Base-by-base conservation (phyloP, 2,888 invertebrate genomes). In the Apodemia zela region DNA sequence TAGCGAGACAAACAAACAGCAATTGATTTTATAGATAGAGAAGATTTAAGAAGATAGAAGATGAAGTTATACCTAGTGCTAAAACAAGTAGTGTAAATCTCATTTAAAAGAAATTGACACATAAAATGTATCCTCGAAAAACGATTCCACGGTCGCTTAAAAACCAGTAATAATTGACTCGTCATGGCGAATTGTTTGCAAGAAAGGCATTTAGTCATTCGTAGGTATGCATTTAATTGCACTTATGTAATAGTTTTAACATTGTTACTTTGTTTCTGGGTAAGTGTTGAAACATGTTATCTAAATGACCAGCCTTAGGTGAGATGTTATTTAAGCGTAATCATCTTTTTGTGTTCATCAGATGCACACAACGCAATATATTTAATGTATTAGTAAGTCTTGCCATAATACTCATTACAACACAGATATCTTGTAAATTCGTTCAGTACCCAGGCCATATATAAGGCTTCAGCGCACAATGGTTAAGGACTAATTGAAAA, bases 261-360 rank as follows among this genome's bases (percentile, higher is more conserved):
- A 57, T 57, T 57, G 57, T 57, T 57, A 57, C 57, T 57, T 29
- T 57, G 57, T 57, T 25, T 57, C 57, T 57, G 57, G 25, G 25
- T 15, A 47, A 29, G 57, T 57, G 57, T 29, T 29, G 57, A 57
- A 57, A 57, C 29, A 15, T 47, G 47, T 17, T 51, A 51, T 15
- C 57, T 57, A 29, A 57, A 57, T 57, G 57, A 8, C 57, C 25
- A 15, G 15, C 57, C 57, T 57, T 8, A 57, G 17, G 57, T 25
- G 57, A 57, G 57, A 57, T 57, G 57, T 57, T 51, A 18, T 51
- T 49, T 8, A 13, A 21, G 57, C n/a, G 29, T 15, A 57, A 57
- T 57, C 57, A 29, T 29, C 57, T 57, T 57, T 57, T 57, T 57
- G 57, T 57, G 57, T 25, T 57, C 57, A 57, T 57, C 57, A 57